Evolutionary conservation across 2,797 vertebrate species (phyloP).

Genomic region (Lindbergichthys nudifrons): DNA sequence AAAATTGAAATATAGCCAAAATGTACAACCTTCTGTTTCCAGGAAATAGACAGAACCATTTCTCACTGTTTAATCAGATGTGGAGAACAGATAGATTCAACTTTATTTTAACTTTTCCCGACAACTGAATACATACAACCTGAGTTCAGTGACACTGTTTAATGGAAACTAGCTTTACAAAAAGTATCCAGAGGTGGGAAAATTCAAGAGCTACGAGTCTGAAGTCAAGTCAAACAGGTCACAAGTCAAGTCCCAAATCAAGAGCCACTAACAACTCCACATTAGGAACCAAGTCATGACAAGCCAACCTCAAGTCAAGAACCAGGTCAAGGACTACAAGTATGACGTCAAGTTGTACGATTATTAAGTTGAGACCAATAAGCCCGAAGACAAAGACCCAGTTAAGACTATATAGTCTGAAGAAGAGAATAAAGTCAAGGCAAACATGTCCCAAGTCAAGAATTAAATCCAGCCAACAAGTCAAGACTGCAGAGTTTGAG

Average conservation of each 20-base stretch:
- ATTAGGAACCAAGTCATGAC: background rate
- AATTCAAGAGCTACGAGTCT: background rate
- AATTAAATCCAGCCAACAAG: background rate
- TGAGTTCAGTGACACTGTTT: background rate
- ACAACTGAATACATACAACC: background rate
- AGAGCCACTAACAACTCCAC: background rate
- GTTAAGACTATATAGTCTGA: background rate
- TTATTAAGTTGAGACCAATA: background rate
- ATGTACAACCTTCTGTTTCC: constrained; percentile 33
- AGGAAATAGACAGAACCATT: background rate
- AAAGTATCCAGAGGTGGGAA: no score
- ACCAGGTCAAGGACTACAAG: background rate
- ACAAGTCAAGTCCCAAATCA: background rate
- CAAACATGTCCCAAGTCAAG: background rate
- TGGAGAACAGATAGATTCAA: background rate
- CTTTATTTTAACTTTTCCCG: background rate
- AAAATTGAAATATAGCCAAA: background rate
- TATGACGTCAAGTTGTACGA: background rate
- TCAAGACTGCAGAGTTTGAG: background rate
- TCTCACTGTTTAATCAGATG: constrained; percentile 5
- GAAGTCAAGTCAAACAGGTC: background rate
- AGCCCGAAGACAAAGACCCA: background rate
- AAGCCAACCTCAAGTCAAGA: background rate
- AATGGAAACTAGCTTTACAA: background rate
- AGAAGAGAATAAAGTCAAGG: background rate